A percentile compares a stretch with the other conserved stretches of the same genome.
These are phyloP conservation scores for Chauna torquata DNA, from an alignment of 2,113 vertebrate species.

Conservation along the genomic window DNA sequence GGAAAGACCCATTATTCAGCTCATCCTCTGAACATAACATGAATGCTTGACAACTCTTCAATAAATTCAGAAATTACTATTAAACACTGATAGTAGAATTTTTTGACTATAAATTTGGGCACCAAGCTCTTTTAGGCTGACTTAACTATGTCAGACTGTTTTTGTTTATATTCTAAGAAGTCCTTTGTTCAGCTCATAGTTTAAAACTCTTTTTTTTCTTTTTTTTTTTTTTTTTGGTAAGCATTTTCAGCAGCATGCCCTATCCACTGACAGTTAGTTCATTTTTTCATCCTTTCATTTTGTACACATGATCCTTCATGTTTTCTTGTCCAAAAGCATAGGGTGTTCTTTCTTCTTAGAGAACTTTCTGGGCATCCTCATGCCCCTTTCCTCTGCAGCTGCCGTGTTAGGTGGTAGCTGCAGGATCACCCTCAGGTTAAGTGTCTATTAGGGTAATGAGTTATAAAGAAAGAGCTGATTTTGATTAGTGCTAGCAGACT, in stretches of 20 bases:
- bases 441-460: background rate
- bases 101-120: background rate
- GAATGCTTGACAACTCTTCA: background rate
- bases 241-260: background rate
- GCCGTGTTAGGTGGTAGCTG: background rate
- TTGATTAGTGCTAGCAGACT: background rate
- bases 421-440: conserved; percentile 1
- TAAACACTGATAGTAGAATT: background rate
- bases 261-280: background rate
- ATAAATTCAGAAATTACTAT: background rate
- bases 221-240: background rate
- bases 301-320: background rate
- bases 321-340: background rate
- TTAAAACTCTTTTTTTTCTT: background rate
- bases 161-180: background rate
- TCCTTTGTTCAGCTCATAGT: background rate
- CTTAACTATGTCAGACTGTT: background rate
- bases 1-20: background rate
- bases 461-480: background rate
- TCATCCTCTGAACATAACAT: background rate
- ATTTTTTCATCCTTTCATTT: background rate
- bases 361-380: background rate
- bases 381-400: background rate
- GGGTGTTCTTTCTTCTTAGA: background rate
- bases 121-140: background rate